Conservation (phyloP, 2,113 vertebrate genomes). For the Hemiscyllium ocellatum region DNA sequence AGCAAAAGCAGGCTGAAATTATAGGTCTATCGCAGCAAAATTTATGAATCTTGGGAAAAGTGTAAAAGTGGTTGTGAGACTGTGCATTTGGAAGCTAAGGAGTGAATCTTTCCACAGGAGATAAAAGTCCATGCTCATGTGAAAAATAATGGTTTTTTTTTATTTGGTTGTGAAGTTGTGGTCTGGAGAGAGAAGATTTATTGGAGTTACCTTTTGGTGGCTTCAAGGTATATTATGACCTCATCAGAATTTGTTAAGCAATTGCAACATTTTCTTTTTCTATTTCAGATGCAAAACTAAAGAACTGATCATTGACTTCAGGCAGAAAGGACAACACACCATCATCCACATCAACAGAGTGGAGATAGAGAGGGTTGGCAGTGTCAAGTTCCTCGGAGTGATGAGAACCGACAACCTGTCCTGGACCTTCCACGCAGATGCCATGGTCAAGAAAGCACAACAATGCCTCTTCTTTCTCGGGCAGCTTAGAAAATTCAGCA, state of each 20-base stretch:
- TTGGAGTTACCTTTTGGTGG: not conserved
- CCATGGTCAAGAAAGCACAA: no score
- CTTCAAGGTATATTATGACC: not conserved
- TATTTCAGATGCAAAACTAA: not conserved
- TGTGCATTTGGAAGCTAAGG: not conserved
- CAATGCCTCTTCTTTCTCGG: no score
- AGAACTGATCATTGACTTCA: no score
- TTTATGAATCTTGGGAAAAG: not conserved
- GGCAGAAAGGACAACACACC: no score
- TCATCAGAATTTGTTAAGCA: not conserved
- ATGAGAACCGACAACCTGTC: no score
- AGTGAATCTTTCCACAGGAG: not conserved
- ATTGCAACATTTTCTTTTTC: not conserved
- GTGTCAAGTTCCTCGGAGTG: no score
- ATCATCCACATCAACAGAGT: no score
- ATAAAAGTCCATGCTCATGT: not conserved
- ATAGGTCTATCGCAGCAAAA: not conserved
- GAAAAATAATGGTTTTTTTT: not conserved
- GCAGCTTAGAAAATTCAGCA: no score
- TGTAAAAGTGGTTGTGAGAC: not conserved
- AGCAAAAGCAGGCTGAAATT: not conserved
- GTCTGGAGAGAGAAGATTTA: not conserved
- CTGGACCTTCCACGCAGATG: no score
- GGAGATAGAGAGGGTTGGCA: no score
- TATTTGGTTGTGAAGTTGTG: not conserved